Evolutionary conservation across 1,140 invertebrate species (phyloP).

Genomic region (Heterodera carotae): DNA sequence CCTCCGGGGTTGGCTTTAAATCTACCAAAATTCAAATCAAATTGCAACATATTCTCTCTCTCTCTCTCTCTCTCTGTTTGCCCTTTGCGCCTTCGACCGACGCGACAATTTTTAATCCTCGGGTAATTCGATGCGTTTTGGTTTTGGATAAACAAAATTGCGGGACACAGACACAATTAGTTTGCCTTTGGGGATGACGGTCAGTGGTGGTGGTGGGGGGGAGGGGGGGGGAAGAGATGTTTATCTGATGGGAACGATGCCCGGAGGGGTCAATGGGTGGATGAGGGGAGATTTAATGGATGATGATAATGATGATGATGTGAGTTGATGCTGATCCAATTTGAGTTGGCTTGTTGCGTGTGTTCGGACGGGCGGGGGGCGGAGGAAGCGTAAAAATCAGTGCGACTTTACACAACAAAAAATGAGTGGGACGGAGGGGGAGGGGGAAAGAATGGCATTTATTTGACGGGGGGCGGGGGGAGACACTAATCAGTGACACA

Average conservation of each 20-base stretch:
- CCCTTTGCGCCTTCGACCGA: neutral
- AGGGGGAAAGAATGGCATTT: neutral
- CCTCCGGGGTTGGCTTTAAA: neutral
- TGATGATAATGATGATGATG: neutral
- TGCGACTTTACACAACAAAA: neutral
- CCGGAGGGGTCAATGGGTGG: neutral
- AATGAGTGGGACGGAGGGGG: neutral
- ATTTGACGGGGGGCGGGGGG: neutral
- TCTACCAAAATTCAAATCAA: neutral
- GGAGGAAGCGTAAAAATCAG: neutral
- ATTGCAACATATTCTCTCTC: too few species aligned
- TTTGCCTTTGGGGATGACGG: neutral
- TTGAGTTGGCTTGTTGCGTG: too few species aligned
- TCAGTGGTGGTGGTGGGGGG: neutral
- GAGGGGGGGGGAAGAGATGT: neutral
- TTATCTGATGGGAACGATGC: conserved; percentile 2
- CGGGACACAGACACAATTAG: conserved; percentile 7
- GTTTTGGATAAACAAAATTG: conserved; percentile 6
- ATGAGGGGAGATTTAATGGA: neutral
- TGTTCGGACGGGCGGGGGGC: neutral
- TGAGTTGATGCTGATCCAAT: neutral
- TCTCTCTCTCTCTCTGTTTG: neutral
- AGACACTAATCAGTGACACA: conserved; percentile 15
- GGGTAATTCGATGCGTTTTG: neutral
- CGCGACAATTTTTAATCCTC: neutral